A percentile compares a stretch with the other conserved stretches of the same genome.
Conservation (phyloP, 2,113 vertebrate species). For the Crocuta crocuta region DNA sequence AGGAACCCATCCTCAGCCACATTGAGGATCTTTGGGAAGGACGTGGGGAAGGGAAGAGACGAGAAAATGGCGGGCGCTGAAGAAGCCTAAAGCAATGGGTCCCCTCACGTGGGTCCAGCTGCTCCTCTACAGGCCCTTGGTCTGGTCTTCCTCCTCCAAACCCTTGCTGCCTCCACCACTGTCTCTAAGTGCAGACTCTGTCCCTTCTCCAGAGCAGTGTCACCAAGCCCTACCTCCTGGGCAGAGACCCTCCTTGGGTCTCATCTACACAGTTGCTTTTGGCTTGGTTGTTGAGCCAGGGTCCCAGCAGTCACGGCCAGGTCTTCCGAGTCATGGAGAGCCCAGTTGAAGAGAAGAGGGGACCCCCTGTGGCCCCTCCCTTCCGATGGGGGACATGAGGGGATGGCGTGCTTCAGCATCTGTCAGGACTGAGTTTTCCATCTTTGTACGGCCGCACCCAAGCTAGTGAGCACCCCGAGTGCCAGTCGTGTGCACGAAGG, state of each 20-base stretch:
- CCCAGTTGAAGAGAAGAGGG: accelerated
- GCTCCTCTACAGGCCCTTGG: neutral
- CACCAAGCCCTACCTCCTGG: neutral
- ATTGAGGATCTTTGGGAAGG: neutral
- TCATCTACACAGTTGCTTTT: accelerated
- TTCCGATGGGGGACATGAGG: neutral
- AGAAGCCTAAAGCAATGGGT: neutral
- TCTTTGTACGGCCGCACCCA: neutral
- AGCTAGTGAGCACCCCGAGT: neutral
- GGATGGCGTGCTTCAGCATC: accelerated
- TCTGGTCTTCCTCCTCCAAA: neutral
- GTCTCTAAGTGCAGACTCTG: accelerated
- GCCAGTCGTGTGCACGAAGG: neutral
- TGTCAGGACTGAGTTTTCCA: neutral
- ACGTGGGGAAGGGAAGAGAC: accelerated
- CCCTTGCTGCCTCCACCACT: accelerated
- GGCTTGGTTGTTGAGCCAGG: neutral
- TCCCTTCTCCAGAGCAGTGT: accelerated
- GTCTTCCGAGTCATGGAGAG: neutral
- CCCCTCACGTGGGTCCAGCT: neutral
- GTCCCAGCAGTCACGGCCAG: neutral
- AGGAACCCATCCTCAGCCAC: neutral
- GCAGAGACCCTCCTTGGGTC: neutral
- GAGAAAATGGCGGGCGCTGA: accelerated
- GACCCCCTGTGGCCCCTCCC: neutral